These are phyloP conservation scores for Drosophila melanosoma DNA, from an alignment of 2,888 invertebrate species.

Conservation along the genomic window DNA sequence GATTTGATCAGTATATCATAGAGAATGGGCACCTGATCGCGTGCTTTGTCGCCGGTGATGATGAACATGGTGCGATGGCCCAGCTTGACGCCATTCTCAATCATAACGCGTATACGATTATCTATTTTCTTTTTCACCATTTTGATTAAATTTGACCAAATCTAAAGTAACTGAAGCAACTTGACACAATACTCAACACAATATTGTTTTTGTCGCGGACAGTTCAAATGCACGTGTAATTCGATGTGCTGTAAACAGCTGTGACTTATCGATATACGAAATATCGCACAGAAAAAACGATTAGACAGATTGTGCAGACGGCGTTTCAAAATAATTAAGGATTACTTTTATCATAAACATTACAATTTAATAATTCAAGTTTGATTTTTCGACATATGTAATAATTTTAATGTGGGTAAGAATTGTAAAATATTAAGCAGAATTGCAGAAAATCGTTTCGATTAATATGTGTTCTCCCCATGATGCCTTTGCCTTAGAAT, in stretches of 20 bases:
- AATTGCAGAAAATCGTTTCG: neutral
- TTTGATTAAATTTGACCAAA: slow-evolving; percentile 76
- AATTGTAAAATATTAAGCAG: neutral
- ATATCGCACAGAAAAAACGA: neutral
- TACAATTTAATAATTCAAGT: neutral
- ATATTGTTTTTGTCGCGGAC: neutral
- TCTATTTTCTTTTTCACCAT: slow-evolving; percentile 98
- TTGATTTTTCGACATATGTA: too few relatives aligned
- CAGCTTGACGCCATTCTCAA: slow-evolving; percentile 97
- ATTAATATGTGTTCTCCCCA: neutral
- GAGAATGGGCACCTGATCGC: slow-evolving; percentile 98
- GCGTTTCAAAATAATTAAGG: neutral
- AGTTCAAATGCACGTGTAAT: slow-evolving; percentile 46
- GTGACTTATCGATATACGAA: slow-evolving; percentile 7
- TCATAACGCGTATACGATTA: slow-evolving; percentile 96
- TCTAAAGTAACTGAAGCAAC: neutral
- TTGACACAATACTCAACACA: neutral
- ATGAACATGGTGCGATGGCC: slow-evolving; percentile 97
- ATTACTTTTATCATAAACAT: neutral
- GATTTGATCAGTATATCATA: slow-evolving; percentile 99
- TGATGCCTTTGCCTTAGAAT: neutral
- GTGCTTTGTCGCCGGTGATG: slow-evolving; percentile 97
- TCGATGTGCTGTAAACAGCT: slow-evolving; percentile 9
- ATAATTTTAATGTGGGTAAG: neutral
- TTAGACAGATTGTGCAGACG: neutral